Percentiles rank a stretch among this genome's conserved stretches.
Conservation (phyloP, 1,140 invertebrate species). For the Popillia japonica region DNA sequence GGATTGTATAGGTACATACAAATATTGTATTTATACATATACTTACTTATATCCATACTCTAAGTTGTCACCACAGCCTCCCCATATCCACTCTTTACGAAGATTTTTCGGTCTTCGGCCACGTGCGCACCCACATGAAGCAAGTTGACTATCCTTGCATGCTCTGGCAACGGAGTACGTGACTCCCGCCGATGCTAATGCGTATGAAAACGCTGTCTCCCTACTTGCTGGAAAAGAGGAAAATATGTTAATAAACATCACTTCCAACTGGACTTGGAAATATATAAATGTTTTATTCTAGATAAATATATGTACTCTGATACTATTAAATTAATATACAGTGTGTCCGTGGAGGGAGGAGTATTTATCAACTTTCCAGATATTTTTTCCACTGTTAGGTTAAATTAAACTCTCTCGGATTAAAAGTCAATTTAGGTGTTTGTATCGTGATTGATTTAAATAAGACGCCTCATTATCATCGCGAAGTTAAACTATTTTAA, state of each 20-base stretch:
- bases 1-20: neutral
- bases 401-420: too few species aligned
- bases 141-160: conserved; percentile 87
- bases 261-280: conserved; percentile 44
- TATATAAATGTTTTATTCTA: too few species aligned
- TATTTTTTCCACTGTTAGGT: too few species aligned
- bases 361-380: neutral
- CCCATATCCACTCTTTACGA: conserved; percentile 93
- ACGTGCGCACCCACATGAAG: conserved; percentile 88
- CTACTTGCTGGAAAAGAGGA: conserved; percentile 74
- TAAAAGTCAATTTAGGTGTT: too few species aligned
- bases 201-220: conserved; percentile 91
- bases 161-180: conserved; percentile 85
- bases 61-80: conserved; percentile 95
- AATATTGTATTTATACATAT: neutral
- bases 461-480: too few species aligned
- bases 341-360: too few species aligned
- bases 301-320: too few species aligned
- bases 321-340: too few species aligned
- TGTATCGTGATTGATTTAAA: too few species aligned
- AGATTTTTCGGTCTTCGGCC: conserved; percentile 80
- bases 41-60: conserved; percentile 94
- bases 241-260: neutral
- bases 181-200: conserved; percentile 88
- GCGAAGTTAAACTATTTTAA: too few species aligned